Evolutionary conservation across 1,140 invertebrate species (phyloP).

Genomic region (Oncopeltus fasciatus): DNA sequence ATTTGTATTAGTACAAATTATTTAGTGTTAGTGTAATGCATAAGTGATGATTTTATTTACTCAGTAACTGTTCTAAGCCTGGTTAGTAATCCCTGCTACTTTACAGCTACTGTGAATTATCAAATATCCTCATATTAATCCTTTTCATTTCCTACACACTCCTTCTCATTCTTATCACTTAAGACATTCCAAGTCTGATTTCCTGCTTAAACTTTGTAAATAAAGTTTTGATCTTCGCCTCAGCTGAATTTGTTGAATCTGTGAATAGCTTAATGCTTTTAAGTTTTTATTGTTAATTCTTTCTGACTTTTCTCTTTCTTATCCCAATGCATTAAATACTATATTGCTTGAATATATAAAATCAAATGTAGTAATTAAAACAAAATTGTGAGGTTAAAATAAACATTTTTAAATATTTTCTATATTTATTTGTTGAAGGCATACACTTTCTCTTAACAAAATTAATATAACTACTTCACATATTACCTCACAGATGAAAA

Average conservation of each 20-base stretch:
- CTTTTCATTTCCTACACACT: not conserved
- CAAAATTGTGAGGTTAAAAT: not conserved
- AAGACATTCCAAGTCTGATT: not conserved
- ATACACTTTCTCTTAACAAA: not conserved
- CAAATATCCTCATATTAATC: not conserved
- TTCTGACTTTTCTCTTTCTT: not conserved
- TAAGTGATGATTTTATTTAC: too few relatives aligned
- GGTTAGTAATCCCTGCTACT: too few relatives aligned
- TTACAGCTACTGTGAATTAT: too few relatives aligned
- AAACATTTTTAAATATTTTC: not conserved
- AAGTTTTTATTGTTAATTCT: not conserved
- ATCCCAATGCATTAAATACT: not conserved
- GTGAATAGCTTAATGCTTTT: conserved; percentile 3
- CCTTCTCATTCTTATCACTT: not conserved
- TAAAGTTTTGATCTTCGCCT: conserved; percentile 4
- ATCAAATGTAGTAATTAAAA: not conserved
- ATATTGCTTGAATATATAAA: not conserved
- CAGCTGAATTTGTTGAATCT: not conserved
- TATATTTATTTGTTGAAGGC: conserved; percentile 1
- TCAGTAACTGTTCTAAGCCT: too few relatives aligned
- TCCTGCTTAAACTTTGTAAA: conserved; percentile 2
- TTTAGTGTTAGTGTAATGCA: too few relatives aligned
- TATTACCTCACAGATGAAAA: too few relatives aligned
- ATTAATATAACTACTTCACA: too few relatives aligned
- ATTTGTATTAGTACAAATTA: too few relatives aligned